phyloP scores from a whole-genome alignment of 2,113 vertebrate species.

The Mormoops blainvillei region DNA sequence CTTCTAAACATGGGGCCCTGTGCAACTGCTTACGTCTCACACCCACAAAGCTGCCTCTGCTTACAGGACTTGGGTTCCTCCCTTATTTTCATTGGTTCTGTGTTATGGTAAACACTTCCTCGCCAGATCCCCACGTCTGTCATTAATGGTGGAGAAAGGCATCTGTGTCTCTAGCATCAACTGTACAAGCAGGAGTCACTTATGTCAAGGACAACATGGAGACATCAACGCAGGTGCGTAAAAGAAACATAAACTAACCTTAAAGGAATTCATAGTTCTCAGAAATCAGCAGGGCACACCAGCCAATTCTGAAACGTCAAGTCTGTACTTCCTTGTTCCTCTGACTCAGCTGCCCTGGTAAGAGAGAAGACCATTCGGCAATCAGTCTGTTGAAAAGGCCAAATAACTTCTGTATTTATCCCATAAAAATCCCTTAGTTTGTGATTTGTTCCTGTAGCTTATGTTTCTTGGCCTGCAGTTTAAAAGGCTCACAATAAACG shows the following conservation, averaged over 20 bases:
- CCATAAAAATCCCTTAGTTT: neutral
- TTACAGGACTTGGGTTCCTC: neutral
- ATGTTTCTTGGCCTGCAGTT: neutral
- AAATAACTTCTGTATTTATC: neutral
- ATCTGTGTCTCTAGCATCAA: neutral
- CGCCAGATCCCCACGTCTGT: neutral
- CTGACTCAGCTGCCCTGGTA: neutral
- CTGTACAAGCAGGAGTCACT: neutral
- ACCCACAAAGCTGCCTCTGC: rapidly evolving
- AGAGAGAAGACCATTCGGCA: neutral
- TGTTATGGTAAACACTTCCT: rapidly evolving
- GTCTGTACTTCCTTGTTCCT: neutral
- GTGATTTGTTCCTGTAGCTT: neutral
- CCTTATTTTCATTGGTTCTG: too few species aligned
- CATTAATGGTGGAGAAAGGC: neutral
- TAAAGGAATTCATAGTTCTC: neutral
- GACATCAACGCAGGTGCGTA: neutral
- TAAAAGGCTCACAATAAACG: neutral
- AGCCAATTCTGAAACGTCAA: neutral
- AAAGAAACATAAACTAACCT: neutral
- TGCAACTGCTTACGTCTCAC: rapidly evolving
- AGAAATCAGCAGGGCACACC: neutral
- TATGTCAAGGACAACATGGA: neutral
- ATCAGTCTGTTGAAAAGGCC: neutral
- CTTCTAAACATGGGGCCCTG: neutral